These are phyloP conservation scores for Microtus pennsylvanicus DNA, from an alignment of 2,113 vertebrate genomes.

Conservation along the genomic window DNA sequence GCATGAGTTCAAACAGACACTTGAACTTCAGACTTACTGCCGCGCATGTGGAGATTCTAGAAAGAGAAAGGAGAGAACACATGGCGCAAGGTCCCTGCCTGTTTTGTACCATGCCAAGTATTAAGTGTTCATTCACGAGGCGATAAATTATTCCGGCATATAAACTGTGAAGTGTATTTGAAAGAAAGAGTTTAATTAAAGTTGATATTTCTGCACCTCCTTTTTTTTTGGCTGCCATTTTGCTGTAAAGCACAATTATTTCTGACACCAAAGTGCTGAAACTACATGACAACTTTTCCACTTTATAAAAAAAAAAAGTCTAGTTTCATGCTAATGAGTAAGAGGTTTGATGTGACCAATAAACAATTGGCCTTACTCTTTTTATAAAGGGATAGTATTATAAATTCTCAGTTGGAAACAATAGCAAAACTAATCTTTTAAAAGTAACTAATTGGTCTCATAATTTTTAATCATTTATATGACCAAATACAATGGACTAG, in stretches of 20 bases:
- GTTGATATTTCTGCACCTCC: slow-evolving; percentile 66
- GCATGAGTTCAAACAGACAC: neutral
- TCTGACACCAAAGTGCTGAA: slow-evolving; percentile 66
- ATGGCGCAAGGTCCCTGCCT: slow-evolving; percentile 60
- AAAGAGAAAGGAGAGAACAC: slow-evolving; percentile 35
- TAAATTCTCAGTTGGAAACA: neutral
- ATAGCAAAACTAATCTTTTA: neutral
- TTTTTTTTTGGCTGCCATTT: slow-evolving; percentile 70
- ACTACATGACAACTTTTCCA: slow-evolving; percentile 59
- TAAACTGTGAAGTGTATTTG: slow-evolving; percentile 67
- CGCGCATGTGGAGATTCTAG: neutral
- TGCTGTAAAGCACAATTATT: slow-evolving; percentile 74
- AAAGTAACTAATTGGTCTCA: neutral
- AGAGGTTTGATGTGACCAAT: slow-evolving; percentile 45
- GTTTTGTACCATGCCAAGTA: slow-evolving; percentile 67
- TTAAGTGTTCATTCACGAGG: slow-evolving; percentile 72
- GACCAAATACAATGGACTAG: neutral
- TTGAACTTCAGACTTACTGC: neutral
- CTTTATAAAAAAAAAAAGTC: slow-evolving; percentile 43
- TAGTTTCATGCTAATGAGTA: slow-evolving; percentile 64
- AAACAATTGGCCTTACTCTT: slow-evolving; percentile 39
- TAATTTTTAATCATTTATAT: slow-evolving; percentile 27
- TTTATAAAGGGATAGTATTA: neutral
- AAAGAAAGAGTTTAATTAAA: slow-evolving; percentile 76
- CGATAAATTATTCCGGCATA: slow-evolving; percentile 64